phyloP scores from a whole-genome alignment of 2,888 invertebrate genomes.

The Hemistola chrysoprasaria region DNA sequence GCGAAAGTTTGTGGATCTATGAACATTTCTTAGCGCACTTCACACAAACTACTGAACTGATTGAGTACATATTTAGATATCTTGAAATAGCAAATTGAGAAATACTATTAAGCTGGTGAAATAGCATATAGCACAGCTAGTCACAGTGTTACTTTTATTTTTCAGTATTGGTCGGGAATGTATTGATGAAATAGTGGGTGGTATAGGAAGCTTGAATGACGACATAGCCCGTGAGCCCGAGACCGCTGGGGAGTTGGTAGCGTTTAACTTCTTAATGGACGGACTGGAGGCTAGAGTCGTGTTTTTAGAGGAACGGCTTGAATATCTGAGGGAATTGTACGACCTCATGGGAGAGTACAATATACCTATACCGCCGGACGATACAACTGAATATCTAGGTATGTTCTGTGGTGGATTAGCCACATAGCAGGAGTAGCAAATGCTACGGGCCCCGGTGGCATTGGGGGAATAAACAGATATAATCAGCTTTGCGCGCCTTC shows the following conservation, averaged over 20 bases:
- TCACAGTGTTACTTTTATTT: constrained; percentile 7
- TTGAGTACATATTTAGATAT: too few species aligned
- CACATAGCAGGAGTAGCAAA: too few species aligned
- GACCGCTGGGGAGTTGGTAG: constrained; percentile 87
- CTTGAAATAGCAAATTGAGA: too few species aligned
- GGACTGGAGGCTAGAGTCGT: constrained; percentile 85
- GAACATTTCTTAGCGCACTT: too few species aligned
- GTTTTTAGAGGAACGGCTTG: constrained; percentile 86
- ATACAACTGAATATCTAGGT: constrained; percentile 84
- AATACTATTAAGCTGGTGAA: too few species aligned
- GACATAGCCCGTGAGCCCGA: constrained; percentile 86
- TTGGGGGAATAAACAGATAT: too few species aligned
- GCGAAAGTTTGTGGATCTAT: too few species aligned
- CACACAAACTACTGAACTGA: too few species aligned
- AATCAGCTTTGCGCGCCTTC: too few species aligned
- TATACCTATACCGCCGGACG: constrained; percentile 88
- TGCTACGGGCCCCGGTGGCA: too few species aligned
- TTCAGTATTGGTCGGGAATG: constrained; percentile 84
- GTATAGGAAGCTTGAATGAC: constrained; percentile 84
- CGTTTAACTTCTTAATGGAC: constrained; percentile 87
- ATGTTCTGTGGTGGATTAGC: too few species aligned
- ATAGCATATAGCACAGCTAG: too few species aligned
- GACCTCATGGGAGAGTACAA: constrained; percentile 91
- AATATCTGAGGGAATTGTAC: constrained; percentile 91
- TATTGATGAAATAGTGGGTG: constrained; percentile 81